phyloP scores from a whole-genome alignment of 2,888 invertebrate genomes.

The Halictus quadricinctus region DNA sequence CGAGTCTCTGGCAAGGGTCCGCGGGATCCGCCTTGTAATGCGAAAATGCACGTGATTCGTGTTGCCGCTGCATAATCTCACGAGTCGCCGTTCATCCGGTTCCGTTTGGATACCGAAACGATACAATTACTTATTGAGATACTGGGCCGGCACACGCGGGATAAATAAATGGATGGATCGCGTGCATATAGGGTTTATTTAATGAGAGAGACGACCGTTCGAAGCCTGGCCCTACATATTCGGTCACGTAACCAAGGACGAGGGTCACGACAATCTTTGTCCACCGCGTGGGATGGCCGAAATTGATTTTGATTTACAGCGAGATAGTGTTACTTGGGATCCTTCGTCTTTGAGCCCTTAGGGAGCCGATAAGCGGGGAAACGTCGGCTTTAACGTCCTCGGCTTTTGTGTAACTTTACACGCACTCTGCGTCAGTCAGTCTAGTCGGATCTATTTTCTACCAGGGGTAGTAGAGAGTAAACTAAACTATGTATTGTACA shows the following conservation, averaged over 20 bases:
- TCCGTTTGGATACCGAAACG: constrained; percentile 21
- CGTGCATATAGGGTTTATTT: constrained; percentile 54
- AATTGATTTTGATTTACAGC: constrained; percentile 73
- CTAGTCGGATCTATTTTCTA: no score
- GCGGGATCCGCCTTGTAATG: neutral
- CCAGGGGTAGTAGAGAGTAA: no score
- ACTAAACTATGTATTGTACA: no score
- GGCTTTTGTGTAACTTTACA: no score
- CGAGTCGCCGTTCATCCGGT: constrained; percentile 15
- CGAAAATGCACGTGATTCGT: constrained; percentile 9
- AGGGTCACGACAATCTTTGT: constrained; percentile 40
- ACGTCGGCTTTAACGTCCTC: neutral
- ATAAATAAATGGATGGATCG: constrained; percentile 61
- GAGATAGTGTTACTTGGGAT: neutral
- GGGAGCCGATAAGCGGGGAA: neutral
- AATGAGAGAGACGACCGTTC: constrained; percentile 42
- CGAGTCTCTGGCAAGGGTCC: constrained; percentile 10
- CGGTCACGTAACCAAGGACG: constrained; percentile 72
- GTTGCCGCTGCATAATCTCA: constrained; percentile 2
- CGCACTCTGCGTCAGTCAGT: neutral
- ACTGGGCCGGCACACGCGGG: constrained; percentile 23
- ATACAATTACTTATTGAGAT: constrained; percentile 39
- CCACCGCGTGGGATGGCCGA: constrained; percentile 56
- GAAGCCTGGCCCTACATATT: constrained; percentile 67
- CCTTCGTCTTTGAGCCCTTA: neutral